These are phyloP conservation scores for Zosterops hypoxanthus DNA, from an alignment of 2,113 vertebrate species.

Conservation along the genomic window DNA sequence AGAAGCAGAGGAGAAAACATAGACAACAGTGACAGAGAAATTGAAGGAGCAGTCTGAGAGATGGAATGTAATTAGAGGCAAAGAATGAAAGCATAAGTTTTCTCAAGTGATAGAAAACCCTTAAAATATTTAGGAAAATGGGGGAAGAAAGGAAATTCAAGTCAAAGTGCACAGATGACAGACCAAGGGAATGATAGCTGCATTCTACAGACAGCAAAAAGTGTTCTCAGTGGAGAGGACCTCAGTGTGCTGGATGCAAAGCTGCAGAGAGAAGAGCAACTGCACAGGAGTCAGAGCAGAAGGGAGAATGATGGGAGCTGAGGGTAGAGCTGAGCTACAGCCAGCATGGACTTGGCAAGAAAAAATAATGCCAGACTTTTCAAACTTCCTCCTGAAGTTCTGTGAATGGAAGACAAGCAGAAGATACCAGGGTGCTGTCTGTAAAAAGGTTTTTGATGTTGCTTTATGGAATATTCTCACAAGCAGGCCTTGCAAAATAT, in stretches of 20 bases:
- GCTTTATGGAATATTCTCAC: not conserved
- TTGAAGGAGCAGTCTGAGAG: not conserved
- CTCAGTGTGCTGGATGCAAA: not conserved
- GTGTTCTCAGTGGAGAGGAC: not conserved
- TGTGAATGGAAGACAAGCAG: not conserved
- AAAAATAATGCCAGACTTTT: not conserved
- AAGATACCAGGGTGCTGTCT: not conserved
- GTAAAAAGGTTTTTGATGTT: not conserved
- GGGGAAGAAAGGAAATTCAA: not conserved
- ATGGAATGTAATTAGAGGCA: not conserved
- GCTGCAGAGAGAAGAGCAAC: not conserved
- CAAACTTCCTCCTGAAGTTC: not conserved
- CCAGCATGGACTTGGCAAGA: not conserved
- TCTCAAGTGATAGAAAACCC: not conserved
- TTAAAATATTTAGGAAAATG: not conserved
- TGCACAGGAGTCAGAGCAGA: not conserved
- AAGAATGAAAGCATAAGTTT: not conserved
- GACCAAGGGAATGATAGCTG: not conserved
- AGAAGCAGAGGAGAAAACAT: not conserved
- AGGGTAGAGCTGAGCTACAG: not conserved
- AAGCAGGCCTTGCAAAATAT: not conserved
- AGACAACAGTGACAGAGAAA: not conserved
- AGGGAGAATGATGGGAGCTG: not conserved
- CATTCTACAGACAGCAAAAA: not conserved
- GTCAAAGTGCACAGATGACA: not conserved